Percentiles rank a stretch among this genome's conserved stretches.
Evolutionary conservation across 1,140 invertebrate genomes (phyloP).

Genomic region (Laupala kohalensis): DNA sequence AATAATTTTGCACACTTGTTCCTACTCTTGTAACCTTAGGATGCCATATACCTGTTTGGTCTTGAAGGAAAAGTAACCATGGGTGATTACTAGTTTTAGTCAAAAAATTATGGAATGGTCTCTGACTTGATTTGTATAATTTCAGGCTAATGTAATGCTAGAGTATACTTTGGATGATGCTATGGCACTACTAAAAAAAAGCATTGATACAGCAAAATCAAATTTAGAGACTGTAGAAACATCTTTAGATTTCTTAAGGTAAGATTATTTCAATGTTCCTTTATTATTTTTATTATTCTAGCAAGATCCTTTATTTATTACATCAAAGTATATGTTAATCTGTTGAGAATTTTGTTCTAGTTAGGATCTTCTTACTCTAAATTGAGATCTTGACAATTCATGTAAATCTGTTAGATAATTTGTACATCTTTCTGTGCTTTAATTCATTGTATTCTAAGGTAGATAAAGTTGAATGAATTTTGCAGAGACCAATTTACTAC

Average conservation of each 20-base stretch:
- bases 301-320: too few species aligned
- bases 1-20: too few species aligned
- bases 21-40: too few species aligned
- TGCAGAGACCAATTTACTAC: slow-evolving; percentile 92
- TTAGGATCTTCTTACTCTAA: neutral
- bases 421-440: too few species aligned
- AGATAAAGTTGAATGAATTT: slow-evolving; percentile 16
- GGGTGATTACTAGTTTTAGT: too few species aligned
- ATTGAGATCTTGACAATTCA: neutral
- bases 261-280: too few species aligned
- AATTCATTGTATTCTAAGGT: neutral
- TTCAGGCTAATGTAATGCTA: slow-evolving; percentile 90
- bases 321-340: neutral
- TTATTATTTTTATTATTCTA: too few species aligned
- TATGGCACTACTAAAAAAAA: slow-evolving; percentile 70
- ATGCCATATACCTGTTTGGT: too few species aligned
- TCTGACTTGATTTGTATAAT: slow-evolving; percentile 10
- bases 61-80: too few species aligned
- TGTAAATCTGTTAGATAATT: neutral
- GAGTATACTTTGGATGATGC: slow-evolving; percentile 93
- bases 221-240: slow-evolving; percentile 75
- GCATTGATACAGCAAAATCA: slow-evolving; percentile 74
- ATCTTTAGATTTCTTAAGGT: slow-evolving; percentile 79
- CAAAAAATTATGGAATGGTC: slow-evolving; percentile 12
- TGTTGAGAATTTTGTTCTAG: neutral